These are phyloP conservation scores for Catharus ustulatus DNA, from an alignment of 2,797 vertebrate species.

Conservation along the genomic window DNA sequence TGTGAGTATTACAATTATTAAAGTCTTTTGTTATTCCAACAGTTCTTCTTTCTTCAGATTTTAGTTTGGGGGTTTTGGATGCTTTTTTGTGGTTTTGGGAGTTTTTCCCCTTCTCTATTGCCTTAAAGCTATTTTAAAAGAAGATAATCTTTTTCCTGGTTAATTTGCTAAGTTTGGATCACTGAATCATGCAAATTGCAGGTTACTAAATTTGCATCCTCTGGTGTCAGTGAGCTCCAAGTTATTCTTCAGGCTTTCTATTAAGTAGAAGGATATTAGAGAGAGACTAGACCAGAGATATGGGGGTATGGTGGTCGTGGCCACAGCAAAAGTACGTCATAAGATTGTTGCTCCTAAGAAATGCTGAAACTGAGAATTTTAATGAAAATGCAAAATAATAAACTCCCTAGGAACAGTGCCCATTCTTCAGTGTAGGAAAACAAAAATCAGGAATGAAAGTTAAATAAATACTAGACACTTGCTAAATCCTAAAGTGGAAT, in stretches of 20 bases:
- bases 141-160: not conserved
- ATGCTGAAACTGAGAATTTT: not conserved
- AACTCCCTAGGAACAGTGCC: not conserved
- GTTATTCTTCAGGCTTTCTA: not conserved
- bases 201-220: not conserved
- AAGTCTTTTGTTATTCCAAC: not conserved
- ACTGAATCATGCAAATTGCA: not conserved
- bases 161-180: not conserved
- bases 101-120: not conserved
- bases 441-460: not conserved
- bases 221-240: not conserved
- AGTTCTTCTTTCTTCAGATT: not conserved
- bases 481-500: not conserved
- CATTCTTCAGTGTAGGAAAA: not conserved
- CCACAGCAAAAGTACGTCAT: not conserved
- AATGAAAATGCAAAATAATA: not conserved
- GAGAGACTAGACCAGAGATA: not conserved
- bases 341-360: not conserved
- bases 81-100: not conserved
- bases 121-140: not conserved
- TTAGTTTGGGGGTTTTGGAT: not conserved
- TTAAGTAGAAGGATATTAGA: not conserved
- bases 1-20: not conserved
- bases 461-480: not conserved
- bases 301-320: not conserved